Conservation (phyloP, 64 coral and sea anemone genomes). For the Hydrozoanthus tunicans region DNA sequence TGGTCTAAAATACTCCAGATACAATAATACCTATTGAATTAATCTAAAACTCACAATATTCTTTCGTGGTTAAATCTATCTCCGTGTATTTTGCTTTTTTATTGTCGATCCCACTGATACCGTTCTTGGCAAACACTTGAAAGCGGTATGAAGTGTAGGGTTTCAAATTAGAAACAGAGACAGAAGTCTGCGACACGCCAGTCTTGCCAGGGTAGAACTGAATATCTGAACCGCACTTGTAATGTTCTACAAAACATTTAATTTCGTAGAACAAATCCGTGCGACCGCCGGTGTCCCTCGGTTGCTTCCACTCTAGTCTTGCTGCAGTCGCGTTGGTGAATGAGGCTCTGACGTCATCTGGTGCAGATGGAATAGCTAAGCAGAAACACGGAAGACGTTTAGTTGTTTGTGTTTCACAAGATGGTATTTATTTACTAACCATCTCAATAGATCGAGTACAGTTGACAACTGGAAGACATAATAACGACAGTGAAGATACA, state of each 20-base stretch:
- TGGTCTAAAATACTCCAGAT: too few species aligned
- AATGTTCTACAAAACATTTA: background rate
- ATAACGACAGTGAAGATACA: too few species aligned
- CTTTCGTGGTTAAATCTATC: background rate
- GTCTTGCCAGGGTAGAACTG: background rate
- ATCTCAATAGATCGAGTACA: background rate
- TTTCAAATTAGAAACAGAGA: background rate
- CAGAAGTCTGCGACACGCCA: background rate
- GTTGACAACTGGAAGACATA: background rate
- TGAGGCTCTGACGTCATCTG: background rate
- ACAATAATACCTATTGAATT: too few species aligned
- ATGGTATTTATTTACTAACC: too few species aligned
- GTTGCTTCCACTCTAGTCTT: conserved; percentile 6
- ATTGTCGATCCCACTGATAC: background rate
- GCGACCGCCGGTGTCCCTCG: background rate
- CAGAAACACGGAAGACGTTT: background rate
- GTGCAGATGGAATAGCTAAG: conserved; percentile 10
- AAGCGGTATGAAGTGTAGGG: background rate
- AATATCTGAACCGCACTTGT: background rate
- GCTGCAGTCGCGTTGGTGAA: background rate
- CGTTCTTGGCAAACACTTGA: conserved; percentile 12
- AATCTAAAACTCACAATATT: background rate
- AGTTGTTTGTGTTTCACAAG: background rate
- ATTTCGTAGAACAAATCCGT: conserved; percentile 25
- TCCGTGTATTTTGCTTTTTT: background rate